Conservation (phyloP, 2,797 vertebrate genomes). For the Poecilia gillii region DNA sequence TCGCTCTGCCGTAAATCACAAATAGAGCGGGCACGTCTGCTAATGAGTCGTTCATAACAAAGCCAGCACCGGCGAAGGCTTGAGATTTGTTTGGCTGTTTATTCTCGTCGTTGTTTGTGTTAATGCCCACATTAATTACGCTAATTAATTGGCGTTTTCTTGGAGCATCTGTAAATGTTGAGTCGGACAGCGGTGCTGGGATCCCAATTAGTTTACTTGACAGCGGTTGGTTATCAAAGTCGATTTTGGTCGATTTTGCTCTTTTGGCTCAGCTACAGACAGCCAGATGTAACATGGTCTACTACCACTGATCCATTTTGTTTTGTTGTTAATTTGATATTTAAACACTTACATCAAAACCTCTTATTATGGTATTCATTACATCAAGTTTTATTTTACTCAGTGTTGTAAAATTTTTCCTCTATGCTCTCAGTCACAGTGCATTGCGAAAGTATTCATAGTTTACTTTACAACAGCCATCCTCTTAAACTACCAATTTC, state of each 20-base stretch:
- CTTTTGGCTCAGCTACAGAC: slow-evolving; percentile 35
- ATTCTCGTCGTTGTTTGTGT: slow-evolving; percentile 44
- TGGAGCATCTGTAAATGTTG: slow-evolving; percentile 32
- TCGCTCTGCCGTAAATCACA: slow-evolving; percentile 36
- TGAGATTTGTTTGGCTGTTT: slow-evolving; percentile 48
- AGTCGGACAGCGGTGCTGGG: slow-evolving; percentile 60
- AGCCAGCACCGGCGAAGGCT: slow-evolving; percentile 30
- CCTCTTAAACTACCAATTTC: background rate
- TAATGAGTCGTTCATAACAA: slow-evolving; percentile 45
- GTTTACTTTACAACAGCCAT: background rate
- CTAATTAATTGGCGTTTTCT: slow-evolving; percentile 47
- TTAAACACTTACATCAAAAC: background rate
- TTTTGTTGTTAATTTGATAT: slow-evolving; percentile 7
- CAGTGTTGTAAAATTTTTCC: background rate
- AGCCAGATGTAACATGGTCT: background rate
- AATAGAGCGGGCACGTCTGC: slow-evolving; percentile 34
- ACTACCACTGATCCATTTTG: slow-evolving; percentile 14
- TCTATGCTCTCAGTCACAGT: background rate
- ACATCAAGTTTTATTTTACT: background rate
- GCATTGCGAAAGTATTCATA: background rate
- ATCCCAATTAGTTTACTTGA: slow-evolving; percentile 52
- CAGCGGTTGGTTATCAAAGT: slow-evolving; percentile 59
- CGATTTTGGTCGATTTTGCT: slow-evolving; percentile 44
- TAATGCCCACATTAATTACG: slow-evolving; percentile 53
- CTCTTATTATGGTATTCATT: background rate